Evolutionary conservation across 2,797 vertebrate genomes (phyloP).

Genomic region (Enteromius treurensis): DNA sequence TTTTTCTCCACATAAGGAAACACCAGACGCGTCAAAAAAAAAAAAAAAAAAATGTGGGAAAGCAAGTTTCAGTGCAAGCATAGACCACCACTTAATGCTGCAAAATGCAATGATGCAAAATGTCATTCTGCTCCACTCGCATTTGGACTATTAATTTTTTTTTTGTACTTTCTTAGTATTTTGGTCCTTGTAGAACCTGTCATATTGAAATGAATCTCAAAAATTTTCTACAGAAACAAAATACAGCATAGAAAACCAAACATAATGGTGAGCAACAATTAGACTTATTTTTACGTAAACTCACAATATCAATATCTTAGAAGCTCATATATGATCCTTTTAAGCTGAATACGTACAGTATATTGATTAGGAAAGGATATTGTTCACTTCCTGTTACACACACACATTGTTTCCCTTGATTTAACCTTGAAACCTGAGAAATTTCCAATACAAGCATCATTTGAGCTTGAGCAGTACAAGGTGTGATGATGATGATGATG

Average conservation of each 20-base stretch:
- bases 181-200: not conserved
- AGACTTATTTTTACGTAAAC: not conserved
- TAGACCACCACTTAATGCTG: not conserved
- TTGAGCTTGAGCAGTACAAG: constrained; percentile 44
- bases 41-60: not conserved
- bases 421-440: constrained; percentile 84
- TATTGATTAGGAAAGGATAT: not conserved
- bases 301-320: not conserved
- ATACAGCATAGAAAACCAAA: not conserved
- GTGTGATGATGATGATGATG: constrained; percentile 29
- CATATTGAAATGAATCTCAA: not conserved
- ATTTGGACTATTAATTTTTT: not conserved
- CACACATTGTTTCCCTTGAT: constrained; percentile 62
- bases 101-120: not conserved
- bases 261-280: not conserved
- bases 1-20: not conserved
- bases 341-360: not conserved
- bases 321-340: not conserved
- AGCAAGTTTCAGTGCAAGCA: not conserved
- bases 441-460: constrained; percentile 74
- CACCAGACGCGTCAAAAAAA: no score
- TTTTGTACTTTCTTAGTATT: not conserved
- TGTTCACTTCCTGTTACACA: constrained; percentile 19
- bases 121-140: not conserved
- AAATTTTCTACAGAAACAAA: not conserved